phyloP scores from a whole-genome alignment of 1,140 invertebrate species.

The Leptinotarsa texana region DNA sequence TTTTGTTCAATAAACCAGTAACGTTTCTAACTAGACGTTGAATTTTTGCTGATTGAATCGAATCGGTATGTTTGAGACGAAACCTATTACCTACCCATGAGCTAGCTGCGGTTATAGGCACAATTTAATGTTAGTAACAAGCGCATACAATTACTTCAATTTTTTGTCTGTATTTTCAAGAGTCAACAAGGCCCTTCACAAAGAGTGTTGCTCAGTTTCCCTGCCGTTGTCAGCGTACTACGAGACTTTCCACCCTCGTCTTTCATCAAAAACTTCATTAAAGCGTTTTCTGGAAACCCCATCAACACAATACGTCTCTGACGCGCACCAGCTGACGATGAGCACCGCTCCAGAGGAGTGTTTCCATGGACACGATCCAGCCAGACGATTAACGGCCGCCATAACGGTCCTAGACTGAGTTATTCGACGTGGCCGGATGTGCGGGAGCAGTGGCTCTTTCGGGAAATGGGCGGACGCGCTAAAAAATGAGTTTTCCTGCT shows the following conservation, averaged over 20 bases:
- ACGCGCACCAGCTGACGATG: conserved; percentile 41
- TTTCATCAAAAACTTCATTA: conserved; percentile 8
- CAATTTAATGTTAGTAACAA: no score
- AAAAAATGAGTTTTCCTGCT: conserved; percentile 40
- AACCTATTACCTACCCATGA: no score
- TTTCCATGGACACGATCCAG: conserved; percentile 42
- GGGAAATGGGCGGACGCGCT: conserved; percentile 33
- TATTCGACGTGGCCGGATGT: conserved; percentile 14
- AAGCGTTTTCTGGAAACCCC: neutral
- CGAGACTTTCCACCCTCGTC: neutral
- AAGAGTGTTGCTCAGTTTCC: neutral
- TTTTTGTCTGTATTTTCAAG: no score
- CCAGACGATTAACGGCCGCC: conserved; percentile 17
- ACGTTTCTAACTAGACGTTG: no score
- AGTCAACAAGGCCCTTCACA: neutral
- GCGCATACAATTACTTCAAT: no score
- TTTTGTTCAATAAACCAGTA: no score
- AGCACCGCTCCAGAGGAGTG: conserved; percentile 31
- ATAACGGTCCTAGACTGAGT: conserved; percentile 15
- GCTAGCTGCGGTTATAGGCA: no score
- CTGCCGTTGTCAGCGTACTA: neutral
- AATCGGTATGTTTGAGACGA: no score
- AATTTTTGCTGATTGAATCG: no score
- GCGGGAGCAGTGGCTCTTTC: conserved; percentile 36
- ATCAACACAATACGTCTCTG: conserved; percentile 7